Base-by-base conservation (phyloP, 2,888 invertebrate species). In the Calameuta idolon region DNA sequence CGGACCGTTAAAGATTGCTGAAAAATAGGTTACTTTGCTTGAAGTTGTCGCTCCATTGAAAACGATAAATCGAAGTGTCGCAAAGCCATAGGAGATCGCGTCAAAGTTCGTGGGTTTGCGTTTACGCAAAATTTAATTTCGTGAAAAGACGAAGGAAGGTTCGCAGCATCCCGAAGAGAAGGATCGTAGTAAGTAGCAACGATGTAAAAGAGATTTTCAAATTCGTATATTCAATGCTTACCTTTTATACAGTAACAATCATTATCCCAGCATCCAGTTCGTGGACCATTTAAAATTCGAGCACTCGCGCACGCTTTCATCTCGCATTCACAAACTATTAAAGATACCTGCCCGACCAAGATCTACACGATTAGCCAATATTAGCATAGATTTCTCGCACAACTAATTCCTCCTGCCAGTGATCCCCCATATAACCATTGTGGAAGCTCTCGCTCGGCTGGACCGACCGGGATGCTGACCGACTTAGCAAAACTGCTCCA, bases 401-500 rank as follows among this genome's bases (percentile, higher is more conserved):
- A 85, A 84, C 84, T 85, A 85, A 88, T 86, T 89, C 34, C 87
- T 79, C 81, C 31, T 80, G 77, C 76, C 73, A 76, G 78, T 79
- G 83, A 85, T 85, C 69, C 81, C 78, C 69, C 78, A 77, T 76
- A 80, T 75, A 79, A 79, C 83, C 83, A 87, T 88, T 87, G 87
- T 85, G 83, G 84, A 81, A 83, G 69, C 82, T 84, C 81, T 83
- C 87, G 87, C 85, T 85, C 85, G 84, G 85, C 82, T 86, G 87
- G 84, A 80, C 79, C 79, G 75, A 81, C 80, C 82, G 75, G 76
- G 79, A 75, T 76, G 86, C 87, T 89, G 89, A 88, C 87, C 88
- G 90, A 90, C 88, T 90, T 88, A 87, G 78, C 79, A 83, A 81
- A 80, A 85, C 81, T 83, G 83, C 84, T 76, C 71, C 80, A 83